Percentiles rank a stretch among this genome's conserved stretches.
phyloP scores from a whole-genome alignment of 2,113 vertebrate species.

The Cervus canadensis region DNA sequence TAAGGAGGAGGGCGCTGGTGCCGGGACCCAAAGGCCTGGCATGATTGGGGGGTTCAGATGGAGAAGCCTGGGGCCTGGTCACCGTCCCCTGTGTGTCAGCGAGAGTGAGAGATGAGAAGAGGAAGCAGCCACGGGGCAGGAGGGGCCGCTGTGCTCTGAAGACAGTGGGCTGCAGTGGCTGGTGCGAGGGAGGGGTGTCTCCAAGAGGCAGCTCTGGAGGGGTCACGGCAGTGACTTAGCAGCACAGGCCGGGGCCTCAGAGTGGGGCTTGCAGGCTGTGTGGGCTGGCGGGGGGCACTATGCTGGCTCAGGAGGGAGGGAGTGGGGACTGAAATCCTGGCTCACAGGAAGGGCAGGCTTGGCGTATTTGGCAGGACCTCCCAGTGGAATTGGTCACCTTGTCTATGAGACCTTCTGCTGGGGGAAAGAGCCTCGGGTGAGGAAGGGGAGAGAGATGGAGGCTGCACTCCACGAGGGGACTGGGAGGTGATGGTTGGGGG shows the following conservation, averaged over 20 bases:
- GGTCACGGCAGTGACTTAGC: no score
- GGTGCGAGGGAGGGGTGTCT: not conserved
- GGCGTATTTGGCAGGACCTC: fast-evolving
- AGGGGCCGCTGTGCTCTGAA: not conserved
- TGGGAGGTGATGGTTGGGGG: no score
- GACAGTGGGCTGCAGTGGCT: not conserved
- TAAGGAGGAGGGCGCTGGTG: fast-evolving
- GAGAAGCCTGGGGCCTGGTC: not conserved
- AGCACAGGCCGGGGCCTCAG: no score
- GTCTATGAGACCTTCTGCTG: not conserved
- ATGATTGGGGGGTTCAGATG: fast-evolving
- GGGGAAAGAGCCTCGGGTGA: no score
- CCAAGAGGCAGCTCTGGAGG: no score
- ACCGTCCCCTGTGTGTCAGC: fast-evolving
- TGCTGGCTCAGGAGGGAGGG: no score
- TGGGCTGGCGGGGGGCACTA: no score
- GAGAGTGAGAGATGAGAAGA: not conserved
- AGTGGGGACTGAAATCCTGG: not conserved
- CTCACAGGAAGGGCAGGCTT: not conserved
- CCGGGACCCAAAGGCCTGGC: not conserved
- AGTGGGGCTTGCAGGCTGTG: no score
- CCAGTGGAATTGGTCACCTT: not conserved
- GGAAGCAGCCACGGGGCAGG: fast-evolving
- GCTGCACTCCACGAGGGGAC: fast-evolving
- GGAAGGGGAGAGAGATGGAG: not conserved